phyloP scores from a whole-genome alignment of 1,140 invertebrate genomes.

The Spodoptera litura region DNA sequence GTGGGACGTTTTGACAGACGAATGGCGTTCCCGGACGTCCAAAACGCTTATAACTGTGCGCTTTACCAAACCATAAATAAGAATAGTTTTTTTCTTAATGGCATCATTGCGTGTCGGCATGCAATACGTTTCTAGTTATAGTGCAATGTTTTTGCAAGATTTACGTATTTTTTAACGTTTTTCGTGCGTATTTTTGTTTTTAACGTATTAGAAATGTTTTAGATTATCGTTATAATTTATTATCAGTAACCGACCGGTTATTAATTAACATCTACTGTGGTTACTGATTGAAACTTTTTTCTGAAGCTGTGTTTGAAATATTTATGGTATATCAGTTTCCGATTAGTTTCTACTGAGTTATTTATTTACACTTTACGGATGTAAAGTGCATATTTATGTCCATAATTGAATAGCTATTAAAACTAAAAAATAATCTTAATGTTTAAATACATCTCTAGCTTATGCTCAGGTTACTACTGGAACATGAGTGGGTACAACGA shows the following conservation, averaged over 20 bases:
- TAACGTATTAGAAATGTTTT: slow-evolving; percentile 42
- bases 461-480: too few relatives aligned
- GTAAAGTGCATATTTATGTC: too few relatives aligned
- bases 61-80: slow-evolving; percentile 46
- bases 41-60: slow-evolving; percentile 39
- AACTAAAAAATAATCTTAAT: too few relatives aligned
- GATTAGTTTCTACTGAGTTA: neutral
- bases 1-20: slow-evolving; percentile 53
- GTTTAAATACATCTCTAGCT: too few relatives aligned
- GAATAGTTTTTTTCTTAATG: slow-evolving; percentile 44
- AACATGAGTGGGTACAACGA: too few relatives aligned
- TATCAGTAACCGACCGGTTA: slow-evolving; percentile 11
- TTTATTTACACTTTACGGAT: neutral
- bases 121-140: slow-evolving; percentile 38
- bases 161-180: slow-evolving; percentile 39
- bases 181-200: slow-evolving; percentile 37
- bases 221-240: slow-evolving; percentile 42
- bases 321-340: slow-evolving; percentile 20
- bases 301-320: neutral
- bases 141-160: slow-evolving; percentile 45
- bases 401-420: too few relatives aligned
- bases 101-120: slow-evolving; percentile 44
- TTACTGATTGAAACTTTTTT: slow-evolving; percentile 29
- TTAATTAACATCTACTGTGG: slow-evolving; percentile 19
- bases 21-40: slow-evolving; percentile 45